A percentile compares a stretch with the other conserved stretches of the same genome.
Evolutionary conservation across 2,797 vertebrate species (phyloP).

Genomic region (Hippocampus kuda): DNA sequence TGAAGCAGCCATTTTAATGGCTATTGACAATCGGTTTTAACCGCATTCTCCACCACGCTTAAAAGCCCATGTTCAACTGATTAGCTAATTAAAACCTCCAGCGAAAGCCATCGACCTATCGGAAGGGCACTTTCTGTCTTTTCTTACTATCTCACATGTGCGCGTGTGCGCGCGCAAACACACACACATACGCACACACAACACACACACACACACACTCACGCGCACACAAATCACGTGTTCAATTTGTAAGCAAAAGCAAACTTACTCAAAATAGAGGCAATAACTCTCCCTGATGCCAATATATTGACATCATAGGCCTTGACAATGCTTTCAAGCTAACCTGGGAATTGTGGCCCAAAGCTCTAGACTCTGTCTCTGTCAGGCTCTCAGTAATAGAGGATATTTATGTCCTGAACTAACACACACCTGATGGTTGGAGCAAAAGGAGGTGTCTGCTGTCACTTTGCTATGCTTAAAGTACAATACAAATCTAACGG

Average conservation of each 20-base stretch:
- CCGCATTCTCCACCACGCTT: slow-evolving; percentile 47
- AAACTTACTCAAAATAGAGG: slow-evolving; percentile 44
- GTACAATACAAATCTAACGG: too few species aligned
- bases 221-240: slow-evolving; percentile 6
- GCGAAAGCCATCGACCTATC: slow-evolving; percentile 54
- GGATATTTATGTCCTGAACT: slow-evolving; percentile 47
- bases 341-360: slow-evolving; percentile 11
- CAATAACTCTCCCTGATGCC: slow-evolving; percentile 35
- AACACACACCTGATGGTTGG: slow-evolving; percentile 49
- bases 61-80: slow-evolving; percentile 68
- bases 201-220: slow-evolving; percentile 14
- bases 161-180: slow-evolving; percentile 9
- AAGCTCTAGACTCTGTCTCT: slow-evolving; percentile 18
- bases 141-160: slow-evolving; percentile 10
- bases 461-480: too few species aligned
- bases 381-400: slow-evolving; percentile 40
- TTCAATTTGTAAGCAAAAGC: slow-evolving; percentile 27
- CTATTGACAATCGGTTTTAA: slow-evolving; percentile 58
- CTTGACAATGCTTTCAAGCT: slow-evolving; percentile 47
- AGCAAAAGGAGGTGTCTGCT: not conserved
- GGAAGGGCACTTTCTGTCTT: slow-evolving; percentile 20
- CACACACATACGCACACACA: slow-evolving; percentile 6
- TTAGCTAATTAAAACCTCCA: slow-evolving; percentile 70
- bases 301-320: slow-evolving; percentile 48
- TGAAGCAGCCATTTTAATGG: slow-evolving; percentile 54